Conservation (phyloP, 2,113 vertebrate genomes). For the Ailurus styani region DNA sequence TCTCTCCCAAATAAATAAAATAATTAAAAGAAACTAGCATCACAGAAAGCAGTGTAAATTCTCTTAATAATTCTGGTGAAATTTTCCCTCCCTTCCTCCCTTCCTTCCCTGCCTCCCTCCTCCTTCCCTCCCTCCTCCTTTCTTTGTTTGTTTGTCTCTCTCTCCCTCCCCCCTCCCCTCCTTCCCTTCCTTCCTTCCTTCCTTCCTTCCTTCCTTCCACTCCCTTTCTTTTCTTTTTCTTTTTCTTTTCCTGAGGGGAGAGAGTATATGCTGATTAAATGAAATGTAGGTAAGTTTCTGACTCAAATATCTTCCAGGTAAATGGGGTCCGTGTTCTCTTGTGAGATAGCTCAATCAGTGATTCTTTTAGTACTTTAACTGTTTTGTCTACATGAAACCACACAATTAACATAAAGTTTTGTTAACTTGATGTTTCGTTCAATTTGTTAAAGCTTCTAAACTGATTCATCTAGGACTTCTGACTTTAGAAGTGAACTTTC, state of each 20-base stretch:
- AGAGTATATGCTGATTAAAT: background rate
- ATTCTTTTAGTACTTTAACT: slow-evolving; percentile 25
- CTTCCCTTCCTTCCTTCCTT: no score
- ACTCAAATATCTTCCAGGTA: background rate
- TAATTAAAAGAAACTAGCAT: background rate
- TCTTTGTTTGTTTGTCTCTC: no score
- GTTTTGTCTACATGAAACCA: slow-evolving; percentile 17
- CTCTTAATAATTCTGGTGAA: background rate
- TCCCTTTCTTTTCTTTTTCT: background rate
- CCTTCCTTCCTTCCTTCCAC: no score
- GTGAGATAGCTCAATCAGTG: background rate
- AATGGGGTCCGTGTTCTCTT: background rate
- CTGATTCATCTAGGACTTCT: background rate
- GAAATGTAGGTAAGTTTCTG: background rate
- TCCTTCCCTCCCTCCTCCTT: no score
- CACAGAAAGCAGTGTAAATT: background rate
- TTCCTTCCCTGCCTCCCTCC: no score
- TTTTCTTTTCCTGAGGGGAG: background rate
- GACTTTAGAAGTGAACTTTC: background rate
- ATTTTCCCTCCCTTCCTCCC: background rate
- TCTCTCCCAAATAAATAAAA: no score
- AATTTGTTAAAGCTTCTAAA: background rate
- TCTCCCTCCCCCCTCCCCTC: background rate
- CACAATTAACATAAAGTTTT: background rate
- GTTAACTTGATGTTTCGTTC: slow-evolving; percentile 12